A percentile compares a stretch with the other conserved stretches of the same genome.
Conservation (phyloP, 2,888 invertebrate genomes). For the Linyphia triangularis region DNA sequence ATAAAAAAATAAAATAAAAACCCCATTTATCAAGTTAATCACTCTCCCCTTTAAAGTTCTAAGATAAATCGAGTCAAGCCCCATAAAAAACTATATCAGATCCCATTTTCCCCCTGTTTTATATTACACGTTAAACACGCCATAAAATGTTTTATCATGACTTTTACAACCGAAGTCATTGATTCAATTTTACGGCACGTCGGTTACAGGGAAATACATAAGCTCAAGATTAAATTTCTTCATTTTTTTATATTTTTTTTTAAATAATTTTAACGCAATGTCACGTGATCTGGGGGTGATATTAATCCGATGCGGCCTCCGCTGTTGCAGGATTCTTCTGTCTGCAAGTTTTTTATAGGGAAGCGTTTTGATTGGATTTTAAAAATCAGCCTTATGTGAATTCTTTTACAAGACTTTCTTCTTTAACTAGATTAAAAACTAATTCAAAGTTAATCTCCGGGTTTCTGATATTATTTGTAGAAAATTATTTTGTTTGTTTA, state of each 20-base stretch:
- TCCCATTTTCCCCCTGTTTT: no score
- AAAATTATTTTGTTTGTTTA: background rate
- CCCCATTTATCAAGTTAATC: no score
- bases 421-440: slow-evolving; percentile 28
- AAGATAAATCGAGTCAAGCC: no score
- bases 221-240: slow-evolving; percentile 15
- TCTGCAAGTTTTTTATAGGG: background rate
- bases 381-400: no score
- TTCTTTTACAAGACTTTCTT: background rate
- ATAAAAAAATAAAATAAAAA: no score
- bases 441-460: background rate
- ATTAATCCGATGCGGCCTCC: background rate
- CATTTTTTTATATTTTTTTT: background rate
- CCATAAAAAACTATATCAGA: no score
- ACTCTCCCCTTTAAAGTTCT: no score
- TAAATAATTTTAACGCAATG: background rate
- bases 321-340: no score
- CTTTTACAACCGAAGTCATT: background rate
- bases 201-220: background rate
- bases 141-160: background rate
- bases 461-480: background rate
- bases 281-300: background rate
- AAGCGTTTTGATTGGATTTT: background rate
- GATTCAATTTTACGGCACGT: slow-evolving; percentile 14
- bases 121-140: background rate